A percentile compares a stretch with the other conserved stretches of the same genome.
These are phyloP conservation scores for Thamnophis sirtalis DNA, from an alignment of 2,113 vertebrate species.

Conservation along the genomic window DNA sequence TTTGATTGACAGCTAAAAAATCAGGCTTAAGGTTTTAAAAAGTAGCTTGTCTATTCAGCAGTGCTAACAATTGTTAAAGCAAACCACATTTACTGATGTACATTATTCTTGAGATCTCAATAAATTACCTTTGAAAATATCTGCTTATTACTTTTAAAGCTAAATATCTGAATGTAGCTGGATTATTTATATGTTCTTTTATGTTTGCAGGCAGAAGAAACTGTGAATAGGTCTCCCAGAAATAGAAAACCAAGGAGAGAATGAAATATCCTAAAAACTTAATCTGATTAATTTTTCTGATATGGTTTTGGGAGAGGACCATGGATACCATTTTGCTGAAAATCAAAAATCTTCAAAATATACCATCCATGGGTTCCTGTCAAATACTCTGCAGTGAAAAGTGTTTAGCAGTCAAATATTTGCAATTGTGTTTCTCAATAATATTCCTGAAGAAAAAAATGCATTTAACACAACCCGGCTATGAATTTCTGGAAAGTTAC, in stretches of 20 bases:
- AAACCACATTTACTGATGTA: background rate
- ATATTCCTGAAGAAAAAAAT: conserved; percentile 77
- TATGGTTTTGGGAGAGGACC: conserved; percentile 70
- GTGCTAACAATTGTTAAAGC: background rate
- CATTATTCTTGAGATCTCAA: background rate
- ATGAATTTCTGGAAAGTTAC: conserved; percentile 75
- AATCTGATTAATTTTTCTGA: conserved; percentile 58
- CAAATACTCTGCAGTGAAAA: conserved; percentile 67
- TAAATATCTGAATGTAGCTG: background rate
- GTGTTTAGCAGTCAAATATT: conserved; percentile 77
- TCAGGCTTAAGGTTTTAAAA: background rate
- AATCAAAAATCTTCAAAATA: conserved; percentile 70
- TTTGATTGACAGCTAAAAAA: background rate
- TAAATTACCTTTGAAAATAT: background rate
- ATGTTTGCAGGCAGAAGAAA: conserved; percentile 80
- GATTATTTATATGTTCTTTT: background rate
- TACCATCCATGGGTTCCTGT: conserved; percentile 71
- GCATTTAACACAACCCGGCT: conserved; percentile 70
- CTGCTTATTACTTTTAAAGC: background rate
- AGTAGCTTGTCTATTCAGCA: background rate
- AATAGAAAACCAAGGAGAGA: conserved; percentile 91
- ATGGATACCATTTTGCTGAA: conserved; percentile 69
- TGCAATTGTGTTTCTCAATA: conserved; percentile 69
- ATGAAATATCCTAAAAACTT: conserved; percentile 77
- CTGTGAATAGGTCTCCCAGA: conserved; percentile 91